Evolutionary conservation across 1,140 invertebrate species (phyloP).

Genomic region (Spodoptera frugiperda): DNA sequence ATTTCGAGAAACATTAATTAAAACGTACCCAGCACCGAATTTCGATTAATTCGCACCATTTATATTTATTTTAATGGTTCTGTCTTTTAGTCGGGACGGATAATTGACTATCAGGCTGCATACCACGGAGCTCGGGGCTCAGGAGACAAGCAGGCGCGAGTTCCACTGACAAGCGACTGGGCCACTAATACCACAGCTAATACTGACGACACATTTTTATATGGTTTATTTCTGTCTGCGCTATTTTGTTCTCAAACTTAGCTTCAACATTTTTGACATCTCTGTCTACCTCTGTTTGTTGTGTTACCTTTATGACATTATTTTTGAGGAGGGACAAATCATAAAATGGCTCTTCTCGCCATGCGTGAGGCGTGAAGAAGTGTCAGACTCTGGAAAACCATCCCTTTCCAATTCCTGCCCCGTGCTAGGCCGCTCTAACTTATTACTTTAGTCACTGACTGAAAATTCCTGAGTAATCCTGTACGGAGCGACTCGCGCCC

Average conservation of each 20-base stretch:
- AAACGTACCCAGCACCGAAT: slow-evolving; percentile 25
- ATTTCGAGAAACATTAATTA: slow-evolving; percentile 18
- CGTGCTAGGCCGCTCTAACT: no score
- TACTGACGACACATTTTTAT: slow-evolving; percentile 1
- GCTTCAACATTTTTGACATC: no score
- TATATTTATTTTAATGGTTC: slow-evolving; percentile 2
- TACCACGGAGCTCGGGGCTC: neutral
- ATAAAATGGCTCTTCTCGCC: no score
- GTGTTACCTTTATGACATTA: no score
- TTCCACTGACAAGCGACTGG: slow-evolving; percentile 3
- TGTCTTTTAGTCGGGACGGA: neutral
- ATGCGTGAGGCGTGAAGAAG: no score
- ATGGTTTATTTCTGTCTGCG: no score
- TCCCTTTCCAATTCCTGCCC: no score
- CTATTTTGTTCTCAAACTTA: no score
- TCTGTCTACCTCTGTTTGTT: no score
- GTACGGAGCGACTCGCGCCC: slow-evolving; percentile 31
- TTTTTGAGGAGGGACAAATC: no score
- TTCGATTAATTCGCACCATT: neutral
- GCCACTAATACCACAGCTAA: slow-evolving; percentile 2
- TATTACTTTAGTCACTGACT: no score
- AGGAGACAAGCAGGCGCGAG: neutral
- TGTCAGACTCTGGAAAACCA: no score
- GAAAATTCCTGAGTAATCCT: slow-evolving; percentile 41
- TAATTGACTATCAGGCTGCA: slow-evolving; percentile 30